These are phyloP conservation scores for Procambarus clarkii DNA, from an alignment of 1,140 invertebrate species.

Conservation along the genomic window DNA sequence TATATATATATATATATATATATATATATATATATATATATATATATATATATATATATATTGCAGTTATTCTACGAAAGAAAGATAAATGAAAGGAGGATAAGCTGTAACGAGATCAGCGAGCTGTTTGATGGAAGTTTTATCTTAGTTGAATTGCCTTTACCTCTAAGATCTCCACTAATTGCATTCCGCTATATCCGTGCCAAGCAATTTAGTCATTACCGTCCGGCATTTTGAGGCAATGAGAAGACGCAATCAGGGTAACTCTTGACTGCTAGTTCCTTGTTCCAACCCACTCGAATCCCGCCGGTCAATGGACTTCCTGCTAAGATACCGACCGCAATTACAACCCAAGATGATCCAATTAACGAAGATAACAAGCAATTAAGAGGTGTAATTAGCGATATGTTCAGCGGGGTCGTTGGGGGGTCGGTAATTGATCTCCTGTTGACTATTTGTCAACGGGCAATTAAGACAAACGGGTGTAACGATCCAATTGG, in stretches of 20 bases:
- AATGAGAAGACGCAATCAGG: neutral
- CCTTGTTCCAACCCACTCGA: neutral
- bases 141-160: neutral
- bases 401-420: constrained; percentile 57
- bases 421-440: constrained; percentile 53
- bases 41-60: constrained; percentile 3
- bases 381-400: constrained; percentile 57
- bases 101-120: neutral
- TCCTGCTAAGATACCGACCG: neutral
- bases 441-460: constrained; percentile 55
- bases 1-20: neutral
- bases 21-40: neutral
- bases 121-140: neutral
- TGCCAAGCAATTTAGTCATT: neutral
- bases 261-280: neutral
- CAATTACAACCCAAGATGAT: constrained; percentile 60
- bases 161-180: neutral
- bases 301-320: neutral
- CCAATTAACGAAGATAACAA: constrained; percentile 59
- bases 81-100: neutral
- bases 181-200: neutral
- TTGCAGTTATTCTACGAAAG: neutral
- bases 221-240: neutral
- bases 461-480: constrained; percentile 63
- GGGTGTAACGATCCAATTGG: constrained; percentile 24